Base-by-base conservation (phyloP, 2,888 invertebrate species). In the Orchestes rusci region DNA sequence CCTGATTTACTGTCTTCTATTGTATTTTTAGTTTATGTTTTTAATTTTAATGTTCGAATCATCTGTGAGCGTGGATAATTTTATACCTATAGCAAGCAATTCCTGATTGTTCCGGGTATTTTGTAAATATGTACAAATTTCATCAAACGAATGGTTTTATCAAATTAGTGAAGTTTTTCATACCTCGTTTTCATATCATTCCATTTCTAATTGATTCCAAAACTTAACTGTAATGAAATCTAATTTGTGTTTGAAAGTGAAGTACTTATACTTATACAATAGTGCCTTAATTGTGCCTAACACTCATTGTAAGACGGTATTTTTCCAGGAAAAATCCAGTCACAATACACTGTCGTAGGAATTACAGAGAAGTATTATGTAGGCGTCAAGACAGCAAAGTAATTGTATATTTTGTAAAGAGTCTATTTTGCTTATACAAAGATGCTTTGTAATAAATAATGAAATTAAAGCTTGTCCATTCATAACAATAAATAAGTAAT, bases 331-430 rank as follows among this genome's bases (percentile, higher is more conserved):
- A 30, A 18, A 13, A 39, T 20, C 17, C 23, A 23, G 23, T 23
- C 5, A 23, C 10, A 7, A 10, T 10, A 23, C 23, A 7, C 5
- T 23, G 10, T 23, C 35, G 17, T 47, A 47, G 45, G 34, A 42
- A 45, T 35, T 49, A 41, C 37, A 38, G 39, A 36, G 30, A 44
- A 41, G 45, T 48, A 49, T 45, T 49, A 45, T 7, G 10, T 23
- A 7, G 10, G 10, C 10, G 23, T 7, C 23, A 5, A 43, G 20
- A 8, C 3, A n/a, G n/a, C n/a, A n/a, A n/a, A n/a, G n/a, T n/a
- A 16, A 8, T 35, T 60, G 60, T 65, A 65, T 62, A 66, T 63
- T 66, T 66, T 66, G 66, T 66, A 66, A 60, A 65, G 63, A 62
- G 50, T 30, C 53, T 53, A 55, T 55, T 53, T 54, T 54, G 54